These are phyloP conservation scores for Zoanthus sociatus DNA, from an alignment of 92 coral and sea anemone species.

Conservation along the genomic window DNA sequence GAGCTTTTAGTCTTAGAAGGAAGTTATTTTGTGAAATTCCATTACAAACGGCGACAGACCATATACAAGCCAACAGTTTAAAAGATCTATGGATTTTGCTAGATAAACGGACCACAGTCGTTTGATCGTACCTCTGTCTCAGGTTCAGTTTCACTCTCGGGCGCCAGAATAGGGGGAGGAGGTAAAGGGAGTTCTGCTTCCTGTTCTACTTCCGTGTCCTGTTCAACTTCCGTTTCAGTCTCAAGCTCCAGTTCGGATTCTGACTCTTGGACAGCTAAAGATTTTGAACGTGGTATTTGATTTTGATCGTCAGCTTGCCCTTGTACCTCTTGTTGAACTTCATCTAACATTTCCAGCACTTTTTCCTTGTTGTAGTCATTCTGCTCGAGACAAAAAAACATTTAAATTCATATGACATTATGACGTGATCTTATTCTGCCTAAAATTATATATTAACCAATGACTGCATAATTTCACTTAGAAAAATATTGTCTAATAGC, in stretches of 20 bases:
- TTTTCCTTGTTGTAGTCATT: constrained; percentile 25
- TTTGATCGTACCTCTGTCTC: constrained; percentile 31
- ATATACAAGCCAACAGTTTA: no score
- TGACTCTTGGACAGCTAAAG: constrained; percentile 39
- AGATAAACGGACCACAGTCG: no score
- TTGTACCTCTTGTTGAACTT: constrained; percentile 42
- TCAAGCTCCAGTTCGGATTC: constrained; percentile 73
- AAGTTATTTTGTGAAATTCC: no score
- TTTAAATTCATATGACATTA: no score
- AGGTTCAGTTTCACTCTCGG: constrained; percentile 17
- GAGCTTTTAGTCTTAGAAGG: no score
- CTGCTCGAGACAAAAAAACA: constrained; percentile 1
- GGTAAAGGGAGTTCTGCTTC: constrained; percentile 75
- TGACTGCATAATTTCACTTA: no score
- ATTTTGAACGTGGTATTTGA: constrained; percentile 21
- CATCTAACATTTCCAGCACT: constrained; percentile 44
- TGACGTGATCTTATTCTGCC: no score
- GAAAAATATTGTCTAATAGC: no score
- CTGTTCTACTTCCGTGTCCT: constrained; percentile 76
- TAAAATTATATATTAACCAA: no score
- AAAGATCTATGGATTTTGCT: no score
- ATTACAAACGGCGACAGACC: no score
- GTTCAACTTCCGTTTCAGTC: constrained; percentile 79
- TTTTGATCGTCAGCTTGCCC: constrained; percentile 43
- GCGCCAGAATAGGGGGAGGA: constrained; percentile 66